These are phyloP conservation scores for Leucoraja erinaceus DNA, from an alignment of 2,113 vertebrate species.

Conservation along the genomic window DNA sequence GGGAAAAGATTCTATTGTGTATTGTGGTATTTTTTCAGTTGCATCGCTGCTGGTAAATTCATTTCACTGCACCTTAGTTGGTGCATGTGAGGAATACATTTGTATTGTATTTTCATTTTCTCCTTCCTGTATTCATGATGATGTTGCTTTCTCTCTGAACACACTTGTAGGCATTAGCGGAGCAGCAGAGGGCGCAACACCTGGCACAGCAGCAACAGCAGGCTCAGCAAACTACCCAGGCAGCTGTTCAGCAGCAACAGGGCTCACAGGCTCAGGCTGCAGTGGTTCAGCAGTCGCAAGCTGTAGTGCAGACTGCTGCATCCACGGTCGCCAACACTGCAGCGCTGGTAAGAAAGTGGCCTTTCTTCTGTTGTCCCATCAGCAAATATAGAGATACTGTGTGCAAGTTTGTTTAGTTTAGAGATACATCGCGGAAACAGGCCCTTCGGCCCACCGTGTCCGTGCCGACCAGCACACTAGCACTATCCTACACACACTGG, in stretches of 20 bases:
- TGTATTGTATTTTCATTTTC: too few relatives aligned
- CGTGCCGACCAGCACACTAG: too few relatives aligned
- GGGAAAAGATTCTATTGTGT: too few relatives aligned
- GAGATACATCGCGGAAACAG: too few relatives aligned
- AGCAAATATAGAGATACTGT: not conserved
- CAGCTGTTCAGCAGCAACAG: slow-evolving; percentile 64
- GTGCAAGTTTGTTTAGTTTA: too few relatives aligned
- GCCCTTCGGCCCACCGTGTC: too few relatives aligned
- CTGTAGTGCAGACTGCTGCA: slow-evolving; percentile 67
- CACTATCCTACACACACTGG: too few relatives aligned
- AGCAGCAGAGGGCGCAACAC: slow-evolving; percentile 79
- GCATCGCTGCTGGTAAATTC: too few relatives aligned
- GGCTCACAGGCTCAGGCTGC: slow-evolving; percentile 50
- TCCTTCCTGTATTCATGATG: slow-evolving; percentile 5
- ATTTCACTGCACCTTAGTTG: too few relatives aligned
- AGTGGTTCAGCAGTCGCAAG: slow-evolving; percentile 55
- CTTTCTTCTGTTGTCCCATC: not conserved
- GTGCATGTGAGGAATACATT: too few relatives aligned
- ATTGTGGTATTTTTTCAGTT: too few relatives aligned
- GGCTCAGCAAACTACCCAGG: slow-evolving; percentile 78
- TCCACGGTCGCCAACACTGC: slow-evolving; percentile 75
- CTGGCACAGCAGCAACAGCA: slow-evolving; percentile 65
- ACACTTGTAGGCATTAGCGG: slow-evolving; percentile 69
- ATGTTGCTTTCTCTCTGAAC: slow-evolving; percentile 11
- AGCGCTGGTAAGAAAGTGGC: slow-evolving; percentile 71